Base-by-base conservation (phyloP, 2,888 invertebrate genomes). In the Nebria salina region DNA sequence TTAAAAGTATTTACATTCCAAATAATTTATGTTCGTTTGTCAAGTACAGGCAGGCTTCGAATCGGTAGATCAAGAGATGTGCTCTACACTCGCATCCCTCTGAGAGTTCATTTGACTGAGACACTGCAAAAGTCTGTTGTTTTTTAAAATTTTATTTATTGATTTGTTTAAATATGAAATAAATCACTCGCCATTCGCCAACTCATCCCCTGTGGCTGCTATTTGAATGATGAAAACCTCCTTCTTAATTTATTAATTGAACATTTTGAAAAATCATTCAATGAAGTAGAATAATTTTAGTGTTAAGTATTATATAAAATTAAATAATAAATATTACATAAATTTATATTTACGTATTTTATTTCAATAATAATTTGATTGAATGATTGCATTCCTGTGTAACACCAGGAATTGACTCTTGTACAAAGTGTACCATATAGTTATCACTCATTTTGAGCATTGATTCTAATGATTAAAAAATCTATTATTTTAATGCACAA, bases 241-340 rank as follows among this genome's bases (percentile, higher is more conserved):
- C 76, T 68, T 77, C 82, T 82, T 82, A 75, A 76, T 82, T 82
- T 82, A 82, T 77, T 82, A 1, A 78, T 82, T 82, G 72, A 78
- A 82, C 75, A 82, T 78, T 78, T 78, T 76, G 75, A 78, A 75
- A 72, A 77, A 75, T 82, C 78, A 75, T 25, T 26, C 34, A 34
- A 70, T 78, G 78, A 77, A 82, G 76, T 82, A 78, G 75, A 82
- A 82, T 82, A 82, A 82, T 82, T 81, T 85, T 87, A 87, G 87
- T 86, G 85, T 86, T 87, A 87, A 87, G 87, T 85, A 87, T 87
- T 87, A 87, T 87, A 87, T 86, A 86, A 87, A 83, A 83, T 87
- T 86, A 85, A 86, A 84, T 86, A 86, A 87, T 86, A 86, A 86
- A 87, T 83, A 85, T 84, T 85, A 86, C 86, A 84, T 83, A 84